These are phyloP conservation scores for Pasiphila rectangulata DNA, from an alignment of 2,888 invertebrate species.

Conservation along the genomic window DNA sequence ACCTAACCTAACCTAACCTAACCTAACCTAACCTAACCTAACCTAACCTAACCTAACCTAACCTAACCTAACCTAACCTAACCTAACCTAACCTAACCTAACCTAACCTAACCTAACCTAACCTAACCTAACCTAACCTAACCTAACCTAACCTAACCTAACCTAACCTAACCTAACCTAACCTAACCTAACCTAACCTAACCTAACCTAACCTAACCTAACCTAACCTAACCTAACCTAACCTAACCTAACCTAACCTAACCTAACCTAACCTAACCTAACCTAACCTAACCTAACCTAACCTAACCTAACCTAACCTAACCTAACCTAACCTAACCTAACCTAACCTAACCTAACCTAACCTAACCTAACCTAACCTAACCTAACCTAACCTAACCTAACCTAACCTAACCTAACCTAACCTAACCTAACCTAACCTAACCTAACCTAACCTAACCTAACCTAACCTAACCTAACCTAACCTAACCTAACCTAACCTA, in stretches of 20 bases:
- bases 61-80: slow-evolving; percentile 8
- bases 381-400: slow-evolving; percentile 32
- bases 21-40: slow-evolving; percentile 9
- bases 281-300: slow-evolving; percentile 15
- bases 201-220: slow-evolving; percentile 28
- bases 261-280: slow-evolving; percentile 14
- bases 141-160: slow-evolving; percentile 28
- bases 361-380: slow-evolving; percentile 32
- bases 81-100: slow-evolving; percentile 20
- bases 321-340: slow-evolving; percentile 14
- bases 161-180: slow-evolving; percentile 29
- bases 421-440: slow-evolving; percentile 34
- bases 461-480: slow-evolving; percentile 33
- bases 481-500: slow-evolving; percentile 36
- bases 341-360: slow-evolving; percentile 27
- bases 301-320: slow-evolving; percentile 14
- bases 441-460: slow-evolving; percentile 36
- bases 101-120: slow-evolving; percentile 32
- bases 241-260: slow-evolving; percentile 24
- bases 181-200: slow-evolving; percentile 24
- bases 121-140: slow-evolving; percentile 28
- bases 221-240: slow-evolving; percentile 30
- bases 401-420: slow-evolving; percentile 30
- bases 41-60: slow-evolving; percentile 9
- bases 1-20: slow-evolving; percentile 9